Evolutionary conservation across 2,797 vertebrate species (phyloP), one percentile per base, ranked within the genome.

Genomic region (Glyptemys insculpta): DNA sequence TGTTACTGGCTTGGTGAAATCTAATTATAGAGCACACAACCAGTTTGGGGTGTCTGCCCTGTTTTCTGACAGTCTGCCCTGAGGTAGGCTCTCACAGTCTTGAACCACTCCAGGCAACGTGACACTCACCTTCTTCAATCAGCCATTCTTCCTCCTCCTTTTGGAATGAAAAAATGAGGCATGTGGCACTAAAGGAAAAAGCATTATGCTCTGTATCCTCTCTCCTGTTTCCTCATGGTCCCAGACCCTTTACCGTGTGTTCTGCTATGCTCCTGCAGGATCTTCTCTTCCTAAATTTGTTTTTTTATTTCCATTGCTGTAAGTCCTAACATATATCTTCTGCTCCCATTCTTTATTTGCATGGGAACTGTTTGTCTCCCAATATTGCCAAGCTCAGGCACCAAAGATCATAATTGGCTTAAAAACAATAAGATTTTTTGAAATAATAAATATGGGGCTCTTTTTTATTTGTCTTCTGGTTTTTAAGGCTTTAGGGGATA

Each of bases 361-460:
- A 1, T 68, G 54, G 8, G 44, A 18, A 86, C 25, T n/a, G 90
- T 83, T 79, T 76, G 25, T 27, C 0, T n/a, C 62, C 3, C 14
- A 27, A 4, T 47, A 47, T 29, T 47, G 72, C 41, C 44, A 47
- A 44, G 6, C 25, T 29, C 12, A 27, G 44, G 11, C 12, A 14
- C 23, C 27, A 44, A 44, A 76, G 14, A 25, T 8, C 41, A 29
- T 44, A 44, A 76, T 21, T 44, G n/a, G 74, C 23, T 47, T 47
- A 27, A 44, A 76, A 76, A 74, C 44, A 41, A 14, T 41, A 2
- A 44, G 41, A 6, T 44, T 74, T 65, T 65, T n/a, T 3, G n/a
- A 65, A 65, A 68, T 68, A 68, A 68, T n/a, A 79, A 85, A 5
- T 34, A 0, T 21, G 2, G 0, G 0, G 0, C 1, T 12, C 54